phyloP scores from a whole-genome alignment of 1,140 invertebrate species.

The Micrasema longulum region DNA sequence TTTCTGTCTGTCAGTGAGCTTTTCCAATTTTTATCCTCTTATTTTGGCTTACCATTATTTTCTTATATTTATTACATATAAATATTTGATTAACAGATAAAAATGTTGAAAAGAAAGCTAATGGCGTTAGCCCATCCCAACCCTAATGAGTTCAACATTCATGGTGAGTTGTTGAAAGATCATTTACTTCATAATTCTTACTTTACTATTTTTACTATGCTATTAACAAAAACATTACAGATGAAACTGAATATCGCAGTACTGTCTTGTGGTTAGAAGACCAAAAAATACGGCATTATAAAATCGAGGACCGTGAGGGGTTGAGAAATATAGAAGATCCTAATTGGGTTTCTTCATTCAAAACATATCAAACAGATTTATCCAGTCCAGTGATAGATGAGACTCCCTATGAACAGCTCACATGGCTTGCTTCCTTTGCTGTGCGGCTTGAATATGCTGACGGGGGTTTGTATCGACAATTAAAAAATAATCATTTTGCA shows the following conservation, averaged over 20 bases:
- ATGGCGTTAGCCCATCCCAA: conserved; percentile 80
- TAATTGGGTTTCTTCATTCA: conserved; percentile 80
- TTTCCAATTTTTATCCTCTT: no score
- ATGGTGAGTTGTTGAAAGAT: no score
- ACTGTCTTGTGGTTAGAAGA: conserved; percentile 93
- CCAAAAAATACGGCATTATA: conserved; percentile 91
- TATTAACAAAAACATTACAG: no score
- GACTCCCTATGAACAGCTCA: conserved; percentile 74
- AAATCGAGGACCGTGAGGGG: conserved; percentile 82
- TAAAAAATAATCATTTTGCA: no score
- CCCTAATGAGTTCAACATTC: conserved; percentile 74
- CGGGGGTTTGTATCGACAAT: conserved; percentile 80
- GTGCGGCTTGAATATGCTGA: conserved; percentile 86
- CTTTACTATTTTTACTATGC: no score
- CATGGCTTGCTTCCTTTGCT: conserved; percentile 90
- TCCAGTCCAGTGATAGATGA: conserved; percentile 70
- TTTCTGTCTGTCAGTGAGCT: no score
- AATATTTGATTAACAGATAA: not conserved
- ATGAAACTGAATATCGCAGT: conserved; percentile 82
- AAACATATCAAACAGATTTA: conserved; percentile 82
- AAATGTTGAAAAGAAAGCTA: conserved; percentile 81
- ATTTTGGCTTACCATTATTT: no score
- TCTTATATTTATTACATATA: no score
- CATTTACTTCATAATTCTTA: conserved; percentile 37
- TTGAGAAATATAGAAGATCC: conserved; percentile 73